Percentiles rank a stretch among this genome's conserved stretches.
Evolutionary conservation across 2,888 invertebrate genomes (phyloP).

Genomic region (Drosophila histrio): DNA sequence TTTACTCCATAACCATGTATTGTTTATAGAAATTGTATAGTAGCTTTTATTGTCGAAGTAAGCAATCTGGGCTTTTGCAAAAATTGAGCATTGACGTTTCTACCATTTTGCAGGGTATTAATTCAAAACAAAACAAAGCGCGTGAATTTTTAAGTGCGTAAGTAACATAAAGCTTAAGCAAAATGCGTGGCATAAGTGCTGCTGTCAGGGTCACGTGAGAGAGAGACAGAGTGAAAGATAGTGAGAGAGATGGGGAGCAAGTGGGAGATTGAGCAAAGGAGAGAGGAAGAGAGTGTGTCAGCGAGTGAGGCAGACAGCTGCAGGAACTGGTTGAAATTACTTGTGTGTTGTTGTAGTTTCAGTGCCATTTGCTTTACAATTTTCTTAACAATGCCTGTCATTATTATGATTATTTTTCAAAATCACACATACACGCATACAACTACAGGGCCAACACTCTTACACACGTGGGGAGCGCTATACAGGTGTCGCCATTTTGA

Average conservation of each 20-base stretch:
- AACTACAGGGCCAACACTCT: slow-evolving; percentile 1
- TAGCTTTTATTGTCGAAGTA: background rate
- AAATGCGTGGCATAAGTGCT: slow-evolving; percentile 69
- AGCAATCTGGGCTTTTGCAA: too few species aligned
- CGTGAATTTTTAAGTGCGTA: slow-evolving; percentile 45
- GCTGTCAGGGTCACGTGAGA: slow-evolving; percentile 49
- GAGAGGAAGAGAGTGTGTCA: background rate
- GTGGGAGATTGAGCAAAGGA: background rate
- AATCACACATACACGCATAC: slow-evolving; percentile 44
- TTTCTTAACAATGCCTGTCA: slow-evolving; percentile 73
- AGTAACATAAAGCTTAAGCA: slow-evolving; percentile 68
- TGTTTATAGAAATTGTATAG: background rate
- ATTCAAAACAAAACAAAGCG: slow-evolving; percentile 48
- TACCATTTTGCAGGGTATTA: slow-evolving; percentile 1
- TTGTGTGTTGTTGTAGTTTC: slow-evolving; percentile 52
- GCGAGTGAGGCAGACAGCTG: slow-evolving; percentile 3
- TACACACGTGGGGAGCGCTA: background rate
- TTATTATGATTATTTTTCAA: slow-evolving; percentile 80
- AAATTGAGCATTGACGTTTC: background rate
- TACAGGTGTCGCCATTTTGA: slow-evolving; percentile 42
- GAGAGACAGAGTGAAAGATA: background rate
- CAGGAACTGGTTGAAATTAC: slow-evolving; percentile 57
- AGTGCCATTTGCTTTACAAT: slow-evolving; percentile 42
- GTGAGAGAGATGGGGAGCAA: background rate
- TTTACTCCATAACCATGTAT: too few species aligned